Evolutionary conservation across 2,113 vertebrate genomes (phyloP).

Genomic region (Corvus moneduloides): DNA sequence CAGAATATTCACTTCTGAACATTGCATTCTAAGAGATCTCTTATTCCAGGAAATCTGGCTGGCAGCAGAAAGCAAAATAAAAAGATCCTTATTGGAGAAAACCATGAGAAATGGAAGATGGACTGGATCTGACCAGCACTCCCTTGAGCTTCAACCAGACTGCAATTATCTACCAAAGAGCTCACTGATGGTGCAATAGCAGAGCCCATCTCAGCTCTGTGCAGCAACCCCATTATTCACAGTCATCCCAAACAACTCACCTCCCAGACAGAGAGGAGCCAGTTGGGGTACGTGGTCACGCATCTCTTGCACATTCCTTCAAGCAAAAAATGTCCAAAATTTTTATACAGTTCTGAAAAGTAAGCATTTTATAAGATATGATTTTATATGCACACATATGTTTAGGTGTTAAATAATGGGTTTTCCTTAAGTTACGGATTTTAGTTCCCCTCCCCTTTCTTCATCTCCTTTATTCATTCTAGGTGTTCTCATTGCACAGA

Average conservation of each 20-base stretch:
- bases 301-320: not conserved
- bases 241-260: not conserved
- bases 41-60: not conserved
- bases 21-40: not conserved
- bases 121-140: not conserved
- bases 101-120: not conserved
- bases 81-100: not conserved
- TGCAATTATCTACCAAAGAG: not conserved
- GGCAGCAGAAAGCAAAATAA: not conserved
- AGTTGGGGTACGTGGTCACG: not conserved
- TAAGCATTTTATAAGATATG: not conserved
- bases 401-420: not conserved
- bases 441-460: not conserved
- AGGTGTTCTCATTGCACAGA: not conserved
- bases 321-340: not conserved
- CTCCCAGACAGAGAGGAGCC: constrained; percentile 20
- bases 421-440: not conserved
- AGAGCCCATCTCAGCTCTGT: not conserved
- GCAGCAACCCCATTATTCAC: not conserved
- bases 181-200: not conserved
- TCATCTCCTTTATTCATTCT: not conserved
- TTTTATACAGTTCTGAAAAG: not conserved
- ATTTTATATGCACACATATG: not conserved
- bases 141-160: not conserved
- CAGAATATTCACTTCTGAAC: not conserved